Percentiles rank a stretch among this genome's conserved stretches.
Evolutionary conservation across 2,888 invertebrate species (phyloP).

Genomic region (Branchipolynoe longqiensis): DNA sequence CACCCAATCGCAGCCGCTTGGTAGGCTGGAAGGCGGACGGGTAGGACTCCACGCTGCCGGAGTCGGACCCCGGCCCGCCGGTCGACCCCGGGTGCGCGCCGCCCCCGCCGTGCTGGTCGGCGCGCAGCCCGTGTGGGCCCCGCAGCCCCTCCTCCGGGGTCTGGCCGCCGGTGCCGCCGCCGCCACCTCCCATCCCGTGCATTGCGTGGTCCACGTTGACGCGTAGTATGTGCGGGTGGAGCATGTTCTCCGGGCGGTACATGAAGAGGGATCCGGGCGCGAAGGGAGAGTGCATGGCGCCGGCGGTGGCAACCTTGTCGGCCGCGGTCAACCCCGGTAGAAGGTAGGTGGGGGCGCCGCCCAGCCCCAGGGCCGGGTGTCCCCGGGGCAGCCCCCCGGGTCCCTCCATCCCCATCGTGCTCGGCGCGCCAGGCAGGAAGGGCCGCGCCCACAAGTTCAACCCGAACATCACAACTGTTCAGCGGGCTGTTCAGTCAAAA

Average conservation of each 20-base stretch:
- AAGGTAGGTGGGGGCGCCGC: constrained; percentile 46
- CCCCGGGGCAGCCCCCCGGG: constrained; percentile 46
- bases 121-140: background rate
- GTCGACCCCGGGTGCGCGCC: too few relatives aligned
- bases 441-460: constrained; percentile 56
- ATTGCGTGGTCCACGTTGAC: constrained; percentile 49
- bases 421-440: constrained; percentile 36
- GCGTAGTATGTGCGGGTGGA: constrained; percentile 55
- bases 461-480: too few relatives aligned
- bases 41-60: constrained; percentile 35
- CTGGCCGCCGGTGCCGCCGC: background rate
- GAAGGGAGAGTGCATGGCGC: constrained; percentile 34
- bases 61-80: constrained; percentile 8
- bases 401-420: constrained; percentile 46
- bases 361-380: constrained; percentile 54
- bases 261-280: constrained; percentile 55
- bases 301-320: background rate
- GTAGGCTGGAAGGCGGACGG: constrained; percentile 58
- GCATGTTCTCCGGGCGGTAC: constrained; percentile 51
- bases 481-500: too few relatives aligned
- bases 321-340: constrained; percentile 46
- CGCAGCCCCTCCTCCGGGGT: background rate
- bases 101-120: constrained; percentile 15
- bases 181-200: background rate
- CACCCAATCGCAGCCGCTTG: constrained; percentile 33